Evolutionary conservation across 2,113 vertebrate species (phyloP).

Genomic region (Phalacrocorax pelagicus): DNA sequence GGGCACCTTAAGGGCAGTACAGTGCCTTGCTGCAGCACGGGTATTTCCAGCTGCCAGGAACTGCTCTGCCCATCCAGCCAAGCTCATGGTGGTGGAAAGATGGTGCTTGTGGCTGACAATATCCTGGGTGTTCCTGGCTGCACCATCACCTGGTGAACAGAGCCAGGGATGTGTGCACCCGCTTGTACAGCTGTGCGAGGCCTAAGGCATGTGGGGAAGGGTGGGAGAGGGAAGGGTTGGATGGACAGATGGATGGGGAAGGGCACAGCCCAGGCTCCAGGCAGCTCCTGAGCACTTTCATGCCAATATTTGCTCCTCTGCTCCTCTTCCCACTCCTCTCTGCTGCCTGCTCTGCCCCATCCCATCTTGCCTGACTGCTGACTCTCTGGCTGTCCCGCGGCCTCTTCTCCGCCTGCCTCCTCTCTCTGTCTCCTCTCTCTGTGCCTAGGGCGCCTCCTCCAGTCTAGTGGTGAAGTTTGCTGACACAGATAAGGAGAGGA

Average conservation of each 20-base stretch:
- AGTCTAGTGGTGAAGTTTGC: constrained; percentile 99
- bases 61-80: neutral
- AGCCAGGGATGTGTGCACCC: neutral
- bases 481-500: constrained; percentile 98
- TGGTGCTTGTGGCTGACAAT: neutral
- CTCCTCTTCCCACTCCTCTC: constrained; percentile 32
- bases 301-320: constrained; percentile 7
- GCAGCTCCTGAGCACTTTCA: neutral
- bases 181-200: neutral
- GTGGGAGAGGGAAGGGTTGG: neutral
- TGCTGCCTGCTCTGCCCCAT: neutral
- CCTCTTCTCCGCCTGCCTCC: constrained; percentile 48
- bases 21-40: neutral
- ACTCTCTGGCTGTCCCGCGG: constrained; percentile 25
- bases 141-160: neutral
- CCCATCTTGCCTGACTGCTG: neutral
- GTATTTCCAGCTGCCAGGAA: neutral
- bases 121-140: neutral
- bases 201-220: neutral
- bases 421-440: constrained; percentile 62
- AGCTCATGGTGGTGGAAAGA: neutral
- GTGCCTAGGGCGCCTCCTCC: constrained; percentile 92
- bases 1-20: neutral
- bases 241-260: neutral
- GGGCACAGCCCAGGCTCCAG: neutral